A percentile compares a stretch with the other conserved stretches of the same genome.
These are phyloP conservation scores for Drepanosiphum platanoidis DNA, from an alignment of 2,888 invertebrate genomes.

Conservation along the genomic window DNA sequence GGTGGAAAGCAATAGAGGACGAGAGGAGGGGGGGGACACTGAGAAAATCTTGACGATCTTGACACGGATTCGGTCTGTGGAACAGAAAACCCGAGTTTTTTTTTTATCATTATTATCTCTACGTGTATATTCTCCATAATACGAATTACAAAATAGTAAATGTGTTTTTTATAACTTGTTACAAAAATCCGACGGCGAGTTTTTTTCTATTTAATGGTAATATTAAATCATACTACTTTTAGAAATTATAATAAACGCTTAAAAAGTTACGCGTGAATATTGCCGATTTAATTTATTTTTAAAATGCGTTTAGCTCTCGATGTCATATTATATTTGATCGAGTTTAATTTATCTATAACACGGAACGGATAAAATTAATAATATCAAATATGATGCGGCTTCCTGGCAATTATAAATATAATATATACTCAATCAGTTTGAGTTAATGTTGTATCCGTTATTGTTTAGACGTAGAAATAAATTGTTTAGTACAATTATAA, in stretches of 20 bases:
- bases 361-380: background rate
- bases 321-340: background rate
- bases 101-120: constrained; percentile 59
- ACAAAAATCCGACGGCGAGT: constrained; percentile 34
- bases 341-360: constrained; percentile 16
- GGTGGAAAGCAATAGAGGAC: constrained; percentile 48
- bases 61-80: constrained; percentile 62
- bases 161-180: constrained; percentile 49
- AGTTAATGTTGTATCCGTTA: background rate
- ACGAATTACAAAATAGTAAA: constrained; percentile 56
- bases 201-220: constrained; percentile 20
- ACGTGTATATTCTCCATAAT: constrained; percentile 38
- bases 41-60: constrained; percentile 62
- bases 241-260: background rate
- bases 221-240: constrained; percentile 16
- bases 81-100: constrained; percentile 60
- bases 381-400: constrained; percentile 17
- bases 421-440: background rate
- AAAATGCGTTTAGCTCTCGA: too few species aligned
- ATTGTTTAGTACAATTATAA: constrained; percentile 26
- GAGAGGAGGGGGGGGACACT: constrained; percentile 19
- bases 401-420: constrained; percentile 32
- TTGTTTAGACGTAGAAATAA: constrained; percentile 7
- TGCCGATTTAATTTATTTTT: background rate
- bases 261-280: background rate